phyloP scores from a whole-genome alignment of 2,797 vertebrate genomes.

The Trichosurus vulpecula region DNA sequence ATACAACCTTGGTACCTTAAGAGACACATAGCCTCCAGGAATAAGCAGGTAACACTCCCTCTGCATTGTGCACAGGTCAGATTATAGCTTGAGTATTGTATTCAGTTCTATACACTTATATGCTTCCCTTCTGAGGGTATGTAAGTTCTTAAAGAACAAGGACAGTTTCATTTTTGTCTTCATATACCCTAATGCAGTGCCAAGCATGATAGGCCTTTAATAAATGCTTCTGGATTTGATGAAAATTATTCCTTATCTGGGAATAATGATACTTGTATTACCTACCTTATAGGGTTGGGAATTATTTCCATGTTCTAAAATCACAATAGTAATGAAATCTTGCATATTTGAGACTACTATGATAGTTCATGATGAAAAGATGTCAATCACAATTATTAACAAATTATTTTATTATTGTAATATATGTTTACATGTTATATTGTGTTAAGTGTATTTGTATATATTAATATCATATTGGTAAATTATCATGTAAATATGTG shows the following conservation, averaged over 20 bases:
- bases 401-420: neutral
- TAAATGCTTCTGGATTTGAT: neutral
- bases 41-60: neutral
- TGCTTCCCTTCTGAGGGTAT: neutral
- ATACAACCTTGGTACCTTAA: neutral
- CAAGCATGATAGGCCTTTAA: neutral
- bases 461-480: neutral
- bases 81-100: neutral
- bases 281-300: neutral
- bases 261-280: neutral
- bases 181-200: neutral
- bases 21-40: neutral
- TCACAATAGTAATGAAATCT: neutral
- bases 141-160: neutral
- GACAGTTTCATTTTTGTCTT: neutral
- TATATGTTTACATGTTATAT: neutral
- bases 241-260: neutral
- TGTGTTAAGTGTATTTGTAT: neutral
- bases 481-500: neutral
- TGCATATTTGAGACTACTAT: neutral
- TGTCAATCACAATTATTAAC: neutral
- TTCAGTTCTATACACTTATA: neutral
- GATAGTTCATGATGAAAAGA: neutral
- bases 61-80: neutral
- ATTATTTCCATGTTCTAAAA: neutral